Conservation (phyloP, 1,140 invertebrate genomes). For the Pteromalus puparum region DNA sequence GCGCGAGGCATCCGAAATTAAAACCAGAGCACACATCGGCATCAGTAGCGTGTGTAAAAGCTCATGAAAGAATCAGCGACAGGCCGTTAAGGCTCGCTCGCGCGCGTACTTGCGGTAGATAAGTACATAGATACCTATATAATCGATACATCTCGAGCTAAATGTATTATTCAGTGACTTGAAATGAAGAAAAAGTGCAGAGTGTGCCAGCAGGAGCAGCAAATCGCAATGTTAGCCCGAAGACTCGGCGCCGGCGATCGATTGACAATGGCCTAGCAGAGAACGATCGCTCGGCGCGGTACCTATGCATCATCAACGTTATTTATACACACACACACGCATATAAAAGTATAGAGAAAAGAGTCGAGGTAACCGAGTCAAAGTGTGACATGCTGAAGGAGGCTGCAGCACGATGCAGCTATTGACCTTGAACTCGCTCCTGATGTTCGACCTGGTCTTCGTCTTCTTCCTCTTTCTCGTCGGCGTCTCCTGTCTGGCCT, state of each 20-base stretch:
- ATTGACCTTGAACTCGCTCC: constrained; percentile 87
- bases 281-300: neutral
- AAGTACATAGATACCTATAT: neutral
- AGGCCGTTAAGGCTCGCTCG: neutral
- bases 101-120: neutral
- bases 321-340: neutral
- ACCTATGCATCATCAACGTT: neutral
- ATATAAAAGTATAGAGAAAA: constrained; percentile 33
- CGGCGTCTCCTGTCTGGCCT: constrained; percentile 86
- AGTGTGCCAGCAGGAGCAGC: neutral
- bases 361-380: constrained; percentile 6
- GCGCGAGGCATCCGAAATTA: neutral
- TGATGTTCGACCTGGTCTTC: constrained; percentile 91
- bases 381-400: constrained; percentile 68
- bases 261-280: constrained; percentile 12
- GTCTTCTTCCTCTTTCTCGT: constrained; percentile 89
- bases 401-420: constrained; percentile 81
- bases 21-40: neutral
- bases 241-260: constrained; percentile 18
- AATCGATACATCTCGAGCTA: constrained; percentile 1
- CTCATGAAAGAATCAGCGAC: neutral
- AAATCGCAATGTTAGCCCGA: neutral
- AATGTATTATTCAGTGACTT: constrained; percentile 20
- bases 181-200: constrained; percentile 23
- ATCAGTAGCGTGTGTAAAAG: neutral